Percentiles rank a stretch among this genome's conserved stretches.
Conservation (phyloP, 1,140 invertebrate species). For the Drosophila micromelanica region DNA sequence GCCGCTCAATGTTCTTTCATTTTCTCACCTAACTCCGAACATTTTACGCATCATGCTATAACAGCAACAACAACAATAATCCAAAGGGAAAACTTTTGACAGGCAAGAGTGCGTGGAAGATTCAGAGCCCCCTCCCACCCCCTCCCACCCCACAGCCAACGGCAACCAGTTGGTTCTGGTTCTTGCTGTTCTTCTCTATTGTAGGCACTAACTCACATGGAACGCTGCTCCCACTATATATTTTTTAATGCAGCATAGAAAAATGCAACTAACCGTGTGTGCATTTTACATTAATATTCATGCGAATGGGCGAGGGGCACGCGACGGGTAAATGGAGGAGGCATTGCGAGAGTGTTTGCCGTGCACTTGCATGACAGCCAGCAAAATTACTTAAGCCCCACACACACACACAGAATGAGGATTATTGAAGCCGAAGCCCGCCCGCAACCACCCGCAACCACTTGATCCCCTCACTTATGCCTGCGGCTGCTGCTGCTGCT, state of each 20-base stretch:
- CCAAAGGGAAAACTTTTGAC: slow-evolving; percentile 75
- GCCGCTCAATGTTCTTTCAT: slow-evolving; percentile 40
- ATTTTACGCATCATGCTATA: slow-evolving; percentile 75
- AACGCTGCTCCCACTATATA: slow-evolving; percentile 79
- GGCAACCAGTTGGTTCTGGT: slow-evolving; percentile 18
- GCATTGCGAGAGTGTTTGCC: slow-evolving; percentile 58
- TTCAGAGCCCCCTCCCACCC: not conserved
- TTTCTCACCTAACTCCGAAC: slow-evolving; percentile 67
- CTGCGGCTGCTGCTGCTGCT: not conserved
- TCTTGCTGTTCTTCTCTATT: slow-evolving; percentile 43
- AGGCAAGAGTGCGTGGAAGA: slow-evolving; percentile 34
- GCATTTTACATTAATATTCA: slow-evolving; percentile 82
- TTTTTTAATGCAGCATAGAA: slow-evolving; percentile 78
- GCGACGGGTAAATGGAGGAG: not conserved
- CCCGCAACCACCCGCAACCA: slow-evolving; percentile 26
- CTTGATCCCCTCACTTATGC: slow-evolving; percentile 22
- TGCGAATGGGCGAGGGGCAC: slow-evolving; percentile 37
- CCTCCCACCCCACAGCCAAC: not conserved
- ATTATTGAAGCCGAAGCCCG: slow-evolving; percentile 58
- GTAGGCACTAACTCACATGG: slow-evolving; percentile 77
- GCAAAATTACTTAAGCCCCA: slow-evolving; percentile 76
- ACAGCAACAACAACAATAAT: slow-evolving; percentile 38
- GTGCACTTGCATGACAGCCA: slow-evolving; percentile 72
- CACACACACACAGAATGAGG: slow-evolving; percentile 14
- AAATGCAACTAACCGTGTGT: slow-evolving; percentile 80